Conservation (phyloP, 2,888 invertebrate species). For the Patella ulyssiponensis region DNA sequence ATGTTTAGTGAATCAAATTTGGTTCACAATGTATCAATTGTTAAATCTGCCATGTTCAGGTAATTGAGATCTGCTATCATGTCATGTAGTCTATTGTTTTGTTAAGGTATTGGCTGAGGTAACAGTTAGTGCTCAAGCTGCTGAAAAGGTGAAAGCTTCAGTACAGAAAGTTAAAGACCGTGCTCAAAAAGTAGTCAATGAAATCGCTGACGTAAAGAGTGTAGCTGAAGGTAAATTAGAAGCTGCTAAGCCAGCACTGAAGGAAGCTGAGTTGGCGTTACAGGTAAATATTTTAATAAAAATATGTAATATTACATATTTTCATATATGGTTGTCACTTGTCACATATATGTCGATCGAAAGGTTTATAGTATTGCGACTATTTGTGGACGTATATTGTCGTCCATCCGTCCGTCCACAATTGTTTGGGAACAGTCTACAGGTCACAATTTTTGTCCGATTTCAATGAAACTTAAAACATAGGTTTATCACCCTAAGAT, state of each 20-base stretch:
- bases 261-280: constrained; percentile 69
- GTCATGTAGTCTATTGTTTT: background rate
- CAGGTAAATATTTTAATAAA: constrained; percentile 53
- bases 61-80: background rate
- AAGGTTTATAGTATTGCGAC: background rate
- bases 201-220: constrained; percentile 65
- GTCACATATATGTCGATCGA: background rate
- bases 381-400: no score
- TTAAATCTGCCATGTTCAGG: background rate
- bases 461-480: no score
- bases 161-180: constrained; percentile 70
- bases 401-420: no score
- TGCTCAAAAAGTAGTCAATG: constrained; percentile 68
- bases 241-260: constrained; percentile 69
- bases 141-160: constrained; percentile 68
- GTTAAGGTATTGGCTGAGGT: constrained; percentile 66
- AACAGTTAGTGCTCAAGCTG: constrained; percentile 66
- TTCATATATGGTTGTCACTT: background rate
- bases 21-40: no score
- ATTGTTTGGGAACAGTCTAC: no score
- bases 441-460: no score
- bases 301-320: background rate
- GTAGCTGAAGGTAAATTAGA: constrained; percentile 66
- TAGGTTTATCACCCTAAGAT: no score
- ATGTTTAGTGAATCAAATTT: no score